Conservation (phyloP, 2,888 invertebrate species). For the Galeruca laticollis region DNA sequence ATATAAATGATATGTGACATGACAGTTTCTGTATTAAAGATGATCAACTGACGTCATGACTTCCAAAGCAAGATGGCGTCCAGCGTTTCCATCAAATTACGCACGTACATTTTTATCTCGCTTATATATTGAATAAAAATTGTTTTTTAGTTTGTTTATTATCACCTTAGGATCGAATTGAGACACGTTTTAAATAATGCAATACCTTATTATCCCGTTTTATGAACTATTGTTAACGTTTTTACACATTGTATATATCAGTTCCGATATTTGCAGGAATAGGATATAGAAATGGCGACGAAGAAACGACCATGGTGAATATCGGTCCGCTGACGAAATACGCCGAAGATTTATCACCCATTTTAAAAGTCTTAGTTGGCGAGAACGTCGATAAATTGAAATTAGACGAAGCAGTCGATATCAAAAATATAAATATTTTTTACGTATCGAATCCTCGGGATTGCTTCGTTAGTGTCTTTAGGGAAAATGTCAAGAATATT, state of each 20-base stretch:
- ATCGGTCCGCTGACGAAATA: slow-evolving; percentile 87
- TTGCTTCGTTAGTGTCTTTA: slow-evolving; percentile 78
- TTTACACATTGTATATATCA: neutral
- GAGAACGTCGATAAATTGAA: slow-evolving; percentile 70
- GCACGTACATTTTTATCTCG: too few relatives aligned
- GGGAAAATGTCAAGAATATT: slow-evolving; percentile 71
- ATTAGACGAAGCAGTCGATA: slow-evolving; percentile 73
- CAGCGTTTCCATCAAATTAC: too few relatives aligned
- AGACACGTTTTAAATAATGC: too few relatives aligned
- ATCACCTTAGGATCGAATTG: too few relatives aligned
- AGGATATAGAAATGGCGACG: slow-evolving; percentile 77
- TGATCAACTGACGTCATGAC: too few relatives aligned
- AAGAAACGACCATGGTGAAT: slow-evolving; percentile 81
- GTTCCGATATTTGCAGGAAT: slow-evolving; percentile 66
- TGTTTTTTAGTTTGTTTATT: too few relatives aligned
- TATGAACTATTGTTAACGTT: too few relatives aligned
- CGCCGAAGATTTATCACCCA: slow-evolving; percentile 82
- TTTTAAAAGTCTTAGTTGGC: slow-evolving; percentile 76
- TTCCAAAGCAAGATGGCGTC: too few relatives aligned
- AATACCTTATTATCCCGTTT: too few relatives aligned
- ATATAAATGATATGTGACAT: too few relatives aligned
- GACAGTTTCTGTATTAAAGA: too few relatives aligned
- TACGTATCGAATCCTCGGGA: slow-evolving; percentile 84
- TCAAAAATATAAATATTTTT: slow-evolving; percentile 78
- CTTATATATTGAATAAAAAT: too few relatives aligned